Evolutionary conservation across 2,797 vertebrate genomes (phyloP).

Genomic region (Enteromius radiatus): DNA sequence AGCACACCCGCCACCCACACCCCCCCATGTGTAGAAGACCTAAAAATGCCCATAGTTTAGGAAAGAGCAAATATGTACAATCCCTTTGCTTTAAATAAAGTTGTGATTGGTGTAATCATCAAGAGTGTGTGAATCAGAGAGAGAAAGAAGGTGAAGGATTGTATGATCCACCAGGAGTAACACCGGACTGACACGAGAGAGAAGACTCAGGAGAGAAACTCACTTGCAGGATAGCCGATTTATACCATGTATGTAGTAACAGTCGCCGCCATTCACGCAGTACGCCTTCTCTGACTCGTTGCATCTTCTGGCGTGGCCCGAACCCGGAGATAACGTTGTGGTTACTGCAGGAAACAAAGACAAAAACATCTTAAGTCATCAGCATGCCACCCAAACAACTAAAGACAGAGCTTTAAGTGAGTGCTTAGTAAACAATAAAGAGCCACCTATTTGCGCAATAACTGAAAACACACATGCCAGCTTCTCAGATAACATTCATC

Average conservation of each 20-base stretch:
- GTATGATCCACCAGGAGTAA: neutral
- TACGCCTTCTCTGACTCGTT: slow-evolving; percentile 95
- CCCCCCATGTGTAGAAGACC: neutral
- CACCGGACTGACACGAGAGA: slow-evolving; percentile 10
- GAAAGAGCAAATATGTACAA: neutral
- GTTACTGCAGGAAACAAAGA: slow-evolving; percentile 77
- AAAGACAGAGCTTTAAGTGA: neutral
- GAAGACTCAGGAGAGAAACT: slow-evolving; percentile 62
- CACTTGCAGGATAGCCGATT: slow-evolving; percentile 97
- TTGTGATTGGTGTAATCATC: neutral
- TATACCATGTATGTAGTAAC: slow-evolving; percentile 97
- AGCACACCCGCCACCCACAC: neutral
- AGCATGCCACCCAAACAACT: neutral
- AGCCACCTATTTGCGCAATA: slow-evolving; percentile 5
- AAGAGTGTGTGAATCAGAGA: neutral
- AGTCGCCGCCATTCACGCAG: slow-evolving; percentile 96
- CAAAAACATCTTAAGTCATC: slow-evolving; percentile 44
- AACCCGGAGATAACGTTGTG: slow-evolving; percentile 90
- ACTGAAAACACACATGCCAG: slow-evolving; percentile 33
- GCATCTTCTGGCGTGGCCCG: slow-evolving; percentile 93
- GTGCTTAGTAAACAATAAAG: slow-evolving; percentile 17
- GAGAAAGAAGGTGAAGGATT: slow-evolving; percentile 38
- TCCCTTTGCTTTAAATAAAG: neutral
- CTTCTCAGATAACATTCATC: slow-evolving; percentile 53
- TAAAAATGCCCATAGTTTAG: slow-evolving; percentile 12